These are phyloP conservation scores for Busseola fusca DNA, from an alignment of 2,888 invertebrate genomes.

Conservation along the genomic window DNA sequence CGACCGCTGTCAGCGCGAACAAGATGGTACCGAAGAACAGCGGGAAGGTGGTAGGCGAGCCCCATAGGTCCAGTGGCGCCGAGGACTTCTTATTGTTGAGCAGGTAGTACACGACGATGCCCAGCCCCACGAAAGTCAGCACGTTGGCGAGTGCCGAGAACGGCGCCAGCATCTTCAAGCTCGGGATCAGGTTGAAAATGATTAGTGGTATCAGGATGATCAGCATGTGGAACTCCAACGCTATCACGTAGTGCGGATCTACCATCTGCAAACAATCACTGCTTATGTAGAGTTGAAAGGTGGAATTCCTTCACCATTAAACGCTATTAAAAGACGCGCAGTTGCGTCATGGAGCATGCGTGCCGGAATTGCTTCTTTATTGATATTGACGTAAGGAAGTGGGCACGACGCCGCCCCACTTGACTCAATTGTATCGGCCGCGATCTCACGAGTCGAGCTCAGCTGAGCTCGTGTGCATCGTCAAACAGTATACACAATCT, in stretches of 20 bases:
- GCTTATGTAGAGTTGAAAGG: slow-evolving; percentile 14
- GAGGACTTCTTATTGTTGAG: slow-evolving; percentile 78
- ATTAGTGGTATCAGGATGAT: slow-evolving; percentile 91
- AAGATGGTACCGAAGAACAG: slow-evolving; percentile 94
- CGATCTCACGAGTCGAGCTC: slow-evolving; percentile 24
- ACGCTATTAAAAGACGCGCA: slow-evolving; percentile 28
- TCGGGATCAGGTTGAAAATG: slow-evolving; percentile 92
- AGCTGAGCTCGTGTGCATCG: not conserved
- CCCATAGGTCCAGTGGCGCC: slow-evolving; percentile 82
- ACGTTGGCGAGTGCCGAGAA: slow-evolving; percentile 95
- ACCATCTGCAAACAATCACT: slow-evolving; percentile 52
- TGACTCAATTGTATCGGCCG: slow-evolving; percentile 64
- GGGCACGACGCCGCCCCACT: slow-evolving; percentile 63
- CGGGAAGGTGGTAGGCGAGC: slow-evolving; percentile 77
- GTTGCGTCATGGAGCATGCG: slow-evolving; percentile 50
- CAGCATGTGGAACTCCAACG: slow-evolving; percentile 90
- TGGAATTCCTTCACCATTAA: slow-evolving; percentile 45
- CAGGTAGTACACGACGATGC: slow-evolving; percentile 92
- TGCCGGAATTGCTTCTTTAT: slow-evolving; percentile 39
- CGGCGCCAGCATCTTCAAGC: slow-evolving; percentile 94
- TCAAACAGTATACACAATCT: not conserved
- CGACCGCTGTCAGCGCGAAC: slow-evolving; percentile 95
- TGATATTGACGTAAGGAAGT: slow-evolving; percentile 52
- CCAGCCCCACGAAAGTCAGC: slow-evolving; percentile 93
- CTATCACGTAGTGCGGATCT: slow-evolving; percentile 70